Evolutionary conservation across 2,888 invertebrate species (phyloP), one percentile per base, ranked within the genome.

Genomic region (Drosophila nigritarsus): DNA sequence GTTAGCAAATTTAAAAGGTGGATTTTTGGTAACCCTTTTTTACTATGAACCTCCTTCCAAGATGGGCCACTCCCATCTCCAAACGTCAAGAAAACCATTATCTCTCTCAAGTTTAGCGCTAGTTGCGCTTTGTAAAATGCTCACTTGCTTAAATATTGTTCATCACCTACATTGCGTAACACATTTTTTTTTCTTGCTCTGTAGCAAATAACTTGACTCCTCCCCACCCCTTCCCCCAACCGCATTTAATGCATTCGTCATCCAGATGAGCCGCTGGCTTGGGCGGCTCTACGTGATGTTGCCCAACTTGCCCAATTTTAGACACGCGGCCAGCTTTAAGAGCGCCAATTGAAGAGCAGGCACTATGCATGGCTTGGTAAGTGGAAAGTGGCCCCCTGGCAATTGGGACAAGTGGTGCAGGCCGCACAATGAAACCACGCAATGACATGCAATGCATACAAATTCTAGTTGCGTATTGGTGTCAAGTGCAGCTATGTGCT

Each of bases 291-390:
- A 84, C 84, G 84, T 89, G 84, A 76, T 72, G 79, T 79, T 87
- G 87, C 73, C 74, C 67, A 73, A 84, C 68, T 74, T 84, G 82
- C 67, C 82, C 82, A 89, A 89, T 79, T 89, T 83, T 82, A 80
- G 74, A 66, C 75, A 87, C 64, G 65, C 71, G 71, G 66, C 67
- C 49, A 51, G 42, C 59, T 75, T 69, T 61, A 51, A 56, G 70
- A 75, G 61, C 59, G 49, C 45, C 69, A 82, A 83, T 80, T 82
- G 63, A 78, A 70, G 82, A 69, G 8, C 64, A 2, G 30, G 55
- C 61, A 49, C 29, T 49, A 58, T 69, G 70, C 45, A 53, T 11
- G 20, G 50, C 59, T 54, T 64, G 27, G 40, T n/a, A 45, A 45
- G 69, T 69, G 65, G 65, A 66, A 75, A 81, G 77, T 85, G 69